Percentiles rank a stretch among this genome's conserved stretches.
Evolutionary conservation across 2,113 vertebrate species (phyloP).

Genomic region (Cyanoramphus novaezelandiae): DNA sequence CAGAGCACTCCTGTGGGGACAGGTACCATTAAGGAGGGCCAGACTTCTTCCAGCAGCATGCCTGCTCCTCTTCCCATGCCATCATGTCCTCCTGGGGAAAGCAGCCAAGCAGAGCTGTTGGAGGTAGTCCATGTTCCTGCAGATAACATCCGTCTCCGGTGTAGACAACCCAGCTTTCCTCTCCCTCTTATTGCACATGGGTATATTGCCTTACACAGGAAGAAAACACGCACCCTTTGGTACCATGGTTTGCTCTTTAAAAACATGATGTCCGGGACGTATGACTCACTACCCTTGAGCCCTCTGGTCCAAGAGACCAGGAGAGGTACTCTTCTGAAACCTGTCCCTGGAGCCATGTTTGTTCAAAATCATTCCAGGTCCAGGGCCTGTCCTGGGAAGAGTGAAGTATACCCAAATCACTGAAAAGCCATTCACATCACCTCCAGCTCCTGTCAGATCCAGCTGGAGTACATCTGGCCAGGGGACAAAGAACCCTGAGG

Average conservation of each 20-base stretch:
- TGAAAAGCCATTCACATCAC: background rate
- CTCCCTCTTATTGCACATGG: background rate
- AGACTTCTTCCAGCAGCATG: background rate
- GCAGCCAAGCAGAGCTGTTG: background rate
- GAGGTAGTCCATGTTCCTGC: background rate
- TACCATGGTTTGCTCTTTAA: background rate
- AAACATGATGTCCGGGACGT: background rate
- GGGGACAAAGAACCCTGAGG: background rate
- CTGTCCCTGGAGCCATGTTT: background rate
- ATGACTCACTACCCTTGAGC: background rate
- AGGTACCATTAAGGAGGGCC: background rate
- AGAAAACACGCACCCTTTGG: fast-evolving
- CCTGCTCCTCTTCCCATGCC: background rate
- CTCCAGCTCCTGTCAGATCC: background rate
- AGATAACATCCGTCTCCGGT: background rate
- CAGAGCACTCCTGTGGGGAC: background rate
- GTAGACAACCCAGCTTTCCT: background rate
- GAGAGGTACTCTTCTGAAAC: background rate
- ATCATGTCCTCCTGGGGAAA: fast-evolving
- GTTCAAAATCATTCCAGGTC: background rate
- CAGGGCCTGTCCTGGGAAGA: background rate
- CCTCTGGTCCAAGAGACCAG: background rate
- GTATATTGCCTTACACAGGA: background rate
- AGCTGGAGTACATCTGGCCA: background rate
- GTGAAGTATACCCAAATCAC: background rate